Evolutionary conservation across 2,888 invertebrate species (phyloP).

Genomic region (Lasioglossum vierecki): DNA sequence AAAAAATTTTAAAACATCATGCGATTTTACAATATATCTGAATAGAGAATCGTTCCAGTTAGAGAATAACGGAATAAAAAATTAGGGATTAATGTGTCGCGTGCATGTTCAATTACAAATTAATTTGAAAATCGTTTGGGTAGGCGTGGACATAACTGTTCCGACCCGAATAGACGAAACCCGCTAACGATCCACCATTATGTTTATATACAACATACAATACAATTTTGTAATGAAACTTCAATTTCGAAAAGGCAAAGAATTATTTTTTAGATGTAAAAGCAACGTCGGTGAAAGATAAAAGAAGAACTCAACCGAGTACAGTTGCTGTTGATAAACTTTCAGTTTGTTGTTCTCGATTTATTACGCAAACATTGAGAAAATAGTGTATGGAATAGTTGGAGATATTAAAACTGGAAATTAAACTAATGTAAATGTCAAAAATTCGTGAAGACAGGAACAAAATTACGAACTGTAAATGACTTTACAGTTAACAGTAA

Average conservation of each 20-base stretch:
- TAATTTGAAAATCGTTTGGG: background rate
- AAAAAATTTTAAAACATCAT: too few relatives aligned
- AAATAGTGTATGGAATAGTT: background rate
- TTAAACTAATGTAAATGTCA: background rate
- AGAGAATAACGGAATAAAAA: background rate
- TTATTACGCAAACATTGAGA: background rate
- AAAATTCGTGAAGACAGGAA: background rate
- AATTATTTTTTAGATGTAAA: too few relatives aligned
- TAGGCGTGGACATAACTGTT: conserved; percentile 12
- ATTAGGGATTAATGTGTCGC: background rate
- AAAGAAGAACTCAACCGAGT: background rate
- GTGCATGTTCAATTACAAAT: background rate
- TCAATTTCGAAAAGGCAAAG: background rate
- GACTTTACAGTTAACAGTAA: background rate
- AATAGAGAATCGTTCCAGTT: background rate
- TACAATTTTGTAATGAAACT: background rate
- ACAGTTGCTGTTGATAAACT: background rate
- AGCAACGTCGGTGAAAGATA: background rate
- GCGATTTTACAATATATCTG: too few relatives aligned
- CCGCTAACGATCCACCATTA: background rate
- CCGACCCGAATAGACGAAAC: conserved; percentile 21
- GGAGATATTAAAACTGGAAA: background rate
- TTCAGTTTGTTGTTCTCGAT: background rate
- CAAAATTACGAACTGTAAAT: background rate
- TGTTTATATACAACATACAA: background rate